phyloP scores from a whole-genome alignment of 2,113 vertebrate species.

The Salvator merianae region DNA sequence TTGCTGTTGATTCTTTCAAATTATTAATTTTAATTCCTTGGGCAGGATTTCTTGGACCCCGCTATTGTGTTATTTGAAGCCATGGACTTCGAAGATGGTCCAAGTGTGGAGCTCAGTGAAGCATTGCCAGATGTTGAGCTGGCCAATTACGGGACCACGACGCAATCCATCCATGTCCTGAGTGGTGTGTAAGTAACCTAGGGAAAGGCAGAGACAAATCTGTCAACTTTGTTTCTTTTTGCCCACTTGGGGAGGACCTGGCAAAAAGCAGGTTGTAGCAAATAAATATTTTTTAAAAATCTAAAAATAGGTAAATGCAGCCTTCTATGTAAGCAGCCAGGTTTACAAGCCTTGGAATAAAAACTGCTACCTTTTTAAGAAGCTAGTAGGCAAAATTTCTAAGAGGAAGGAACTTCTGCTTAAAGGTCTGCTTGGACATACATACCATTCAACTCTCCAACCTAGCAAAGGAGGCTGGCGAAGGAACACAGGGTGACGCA shows the following conservation, averaged over 20 bases:
- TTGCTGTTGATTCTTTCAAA: too few relatives aligned
- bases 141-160: constrained; percentile 73
- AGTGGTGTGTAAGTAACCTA: constrained; percentile 85
- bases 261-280: too few relatives aligned
- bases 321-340: background rate
- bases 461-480: too few relatives aligned
- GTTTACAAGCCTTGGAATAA: too few relatives aligned
- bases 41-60: constrained; percentile 86
- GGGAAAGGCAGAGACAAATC: accelerated
- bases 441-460: too few relatives aligned
- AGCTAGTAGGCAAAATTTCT: too few relatives aligned
- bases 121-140: constrained; percentile 84
- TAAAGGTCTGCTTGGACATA: too few relatives aligned
- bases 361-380: too few relatives aligned
- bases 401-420: too few relatives aligned
- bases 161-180: constrained; percentile 87
- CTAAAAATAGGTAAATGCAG: background rate
- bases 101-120: constrained; percentile 83
- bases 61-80: constrained; percentile 83
- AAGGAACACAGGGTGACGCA: too few relatives aligned
- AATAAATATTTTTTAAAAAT: too few relatives aligned
- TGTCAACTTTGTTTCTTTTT: too few relatives aligned
- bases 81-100: constrained; percentile 79
- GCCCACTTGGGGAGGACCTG: background rate
- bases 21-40: constrained; percentile 10